Conservation (phyloP, 1,140 invertebrate genomes). For the Hesperophylax magnus region DNA sequence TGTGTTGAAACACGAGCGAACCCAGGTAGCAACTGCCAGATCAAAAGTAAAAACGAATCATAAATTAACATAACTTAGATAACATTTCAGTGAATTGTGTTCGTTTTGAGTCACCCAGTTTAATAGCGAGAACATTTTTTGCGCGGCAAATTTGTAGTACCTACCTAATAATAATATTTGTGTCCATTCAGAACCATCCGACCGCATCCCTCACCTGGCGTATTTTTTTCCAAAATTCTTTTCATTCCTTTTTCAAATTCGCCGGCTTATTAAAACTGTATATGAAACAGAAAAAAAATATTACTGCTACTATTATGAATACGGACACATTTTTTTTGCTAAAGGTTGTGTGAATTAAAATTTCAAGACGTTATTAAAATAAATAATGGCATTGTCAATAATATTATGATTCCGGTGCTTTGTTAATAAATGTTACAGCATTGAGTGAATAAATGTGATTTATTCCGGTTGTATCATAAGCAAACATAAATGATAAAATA, state of each 20-base stretch:
- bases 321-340: constrained; percentile 9
- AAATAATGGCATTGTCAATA: constrained; percentile 25
- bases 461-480: too few relatives aligned
- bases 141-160: constrained; percentile 21
- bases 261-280: constrained; percentile 26
- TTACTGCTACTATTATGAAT: constrained; percentile 1
- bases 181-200: constrained; percentile 27
- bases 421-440: not conserved
- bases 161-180: constrained; percentile 39
- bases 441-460: too few relatives aligned
- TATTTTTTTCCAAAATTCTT: not conserved
- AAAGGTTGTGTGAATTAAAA: not conserved
- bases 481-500: too few relatives aligned
- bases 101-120: constrained; percentile 1
- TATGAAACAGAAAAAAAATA: constrained; percentile 20
- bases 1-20: too few relatives aligned
- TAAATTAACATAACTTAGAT: too few relatives aligned
- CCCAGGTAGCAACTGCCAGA: too few relatives aligned
- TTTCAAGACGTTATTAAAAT: constrained; percentile 16
- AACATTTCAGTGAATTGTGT: too few relatives aligned
- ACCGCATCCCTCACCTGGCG: constrained; percentile 33
- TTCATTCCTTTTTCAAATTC: constrained; percentile 11
- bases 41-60: too few relatives aligned
- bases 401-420: not conserved
- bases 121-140: not conserved